A percentile compares a stretch with the other conserved stretches of the same genome.
Conservation (phyloP, 2,113 vertebrate species). For the Vulpes ferrilata region DNA sequence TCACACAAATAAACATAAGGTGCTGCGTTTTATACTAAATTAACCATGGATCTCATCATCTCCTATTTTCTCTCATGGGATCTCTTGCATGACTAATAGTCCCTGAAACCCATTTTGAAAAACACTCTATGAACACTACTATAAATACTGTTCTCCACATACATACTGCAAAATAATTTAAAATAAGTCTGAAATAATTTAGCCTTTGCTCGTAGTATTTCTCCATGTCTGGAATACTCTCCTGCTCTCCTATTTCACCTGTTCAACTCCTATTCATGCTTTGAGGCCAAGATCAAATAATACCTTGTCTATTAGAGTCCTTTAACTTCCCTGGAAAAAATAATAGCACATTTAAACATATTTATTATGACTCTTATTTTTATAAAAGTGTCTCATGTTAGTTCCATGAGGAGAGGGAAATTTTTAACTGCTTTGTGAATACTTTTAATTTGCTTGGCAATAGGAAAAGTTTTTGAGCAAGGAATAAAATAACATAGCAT, state of each 20-base stretch:
- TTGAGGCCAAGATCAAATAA: background rate
- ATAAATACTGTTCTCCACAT: background rate
- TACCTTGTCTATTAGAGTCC: background rate
- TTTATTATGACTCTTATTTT: background rate
- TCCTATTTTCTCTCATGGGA: background rate
- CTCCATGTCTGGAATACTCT: background rate
- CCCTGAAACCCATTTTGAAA: background rate
- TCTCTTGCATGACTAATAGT: background rate
- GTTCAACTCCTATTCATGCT: background rate
- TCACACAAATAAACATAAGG: background rate
- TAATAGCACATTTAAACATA: background rate
- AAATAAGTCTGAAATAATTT: background rate
- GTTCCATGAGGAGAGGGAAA: background rate
- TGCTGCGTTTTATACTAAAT: background rate
- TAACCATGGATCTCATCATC: background rate
- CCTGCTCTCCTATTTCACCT: background rate
- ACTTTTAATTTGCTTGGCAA: constrained; percentile 9
- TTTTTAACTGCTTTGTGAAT: background rate
- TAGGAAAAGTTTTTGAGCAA: background rate
- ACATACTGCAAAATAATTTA: background rate
- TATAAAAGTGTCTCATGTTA: background rate
- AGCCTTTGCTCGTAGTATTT: background rate
- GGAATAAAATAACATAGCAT: background rate
- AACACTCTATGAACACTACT: background rate
- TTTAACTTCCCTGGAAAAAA: background rate